phyloP scores from a whole-genome alignment of 2,113 vertebrate genomes.

The Cavia porcellus region DNA sequence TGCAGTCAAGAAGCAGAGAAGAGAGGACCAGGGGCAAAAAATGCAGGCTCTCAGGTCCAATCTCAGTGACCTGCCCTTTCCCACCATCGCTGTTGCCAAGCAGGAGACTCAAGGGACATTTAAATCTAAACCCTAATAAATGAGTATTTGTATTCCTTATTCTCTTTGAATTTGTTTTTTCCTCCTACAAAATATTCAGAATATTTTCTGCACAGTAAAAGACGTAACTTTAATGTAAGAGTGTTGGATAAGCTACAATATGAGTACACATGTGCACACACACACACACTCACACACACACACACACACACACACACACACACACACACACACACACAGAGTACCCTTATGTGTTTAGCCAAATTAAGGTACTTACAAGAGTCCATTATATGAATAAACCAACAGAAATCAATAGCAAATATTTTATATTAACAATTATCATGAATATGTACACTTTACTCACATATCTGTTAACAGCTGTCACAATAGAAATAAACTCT shows the following conservation, averaged over 20 bases:
- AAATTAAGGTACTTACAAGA: slow-evolving; percentile 4
- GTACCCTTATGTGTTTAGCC: neutral
- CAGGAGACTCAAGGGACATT: neutral
- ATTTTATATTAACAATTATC: neutral
- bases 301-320: too few species aligned
- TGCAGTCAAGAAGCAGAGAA: neutral
- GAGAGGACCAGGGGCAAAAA: neutral
- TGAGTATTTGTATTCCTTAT: neutral
- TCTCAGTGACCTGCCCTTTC: neutral
- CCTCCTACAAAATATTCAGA: neutral
- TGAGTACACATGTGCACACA: neutral
- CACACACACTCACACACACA: too few species aligned
- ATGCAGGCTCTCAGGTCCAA: neutral
- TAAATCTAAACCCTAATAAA: neutral
- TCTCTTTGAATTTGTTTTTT: slow-evolving; percentile 5
- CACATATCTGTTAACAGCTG: neutral
- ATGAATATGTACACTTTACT: neutral
- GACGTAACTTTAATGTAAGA: neutral
- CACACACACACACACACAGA: neutral
- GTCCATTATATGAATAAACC: neutral
- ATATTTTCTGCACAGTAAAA: neutral
- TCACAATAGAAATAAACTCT: neutral
- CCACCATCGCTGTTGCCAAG: neutral
- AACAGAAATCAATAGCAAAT: neutral
- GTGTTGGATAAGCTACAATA: neutral